These are phyloP conservation scores for Apotomis turbidana DNA, from an alignment of 2,888 invertebrate species.

Conservation along the genomic window DNA sequence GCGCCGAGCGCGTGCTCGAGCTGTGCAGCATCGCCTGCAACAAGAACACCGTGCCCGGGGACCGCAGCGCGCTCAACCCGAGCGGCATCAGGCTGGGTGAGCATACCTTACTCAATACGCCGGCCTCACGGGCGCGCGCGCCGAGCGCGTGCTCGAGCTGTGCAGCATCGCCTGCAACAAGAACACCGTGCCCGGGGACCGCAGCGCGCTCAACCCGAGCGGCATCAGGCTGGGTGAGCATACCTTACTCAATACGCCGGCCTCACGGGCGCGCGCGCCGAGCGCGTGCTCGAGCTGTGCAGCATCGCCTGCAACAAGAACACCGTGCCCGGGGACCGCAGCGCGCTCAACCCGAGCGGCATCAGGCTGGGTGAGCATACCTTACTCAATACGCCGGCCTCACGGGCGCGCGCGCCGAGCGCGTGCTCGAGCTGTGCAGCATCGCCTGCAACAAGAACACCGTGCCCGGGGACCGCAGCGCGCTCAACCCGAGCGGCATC, in stretches of 20 bases:
- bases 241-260: too few species aligned
- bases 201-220: constrained; percentile 91
- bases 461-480: constrained; percentile 92
- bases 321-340: constrained; percentile 95
- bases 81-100: constrained; percentile 53
- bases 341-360: constrained; percentile 89
- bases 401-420: too few species aligned
- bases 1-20: too few species aligned
- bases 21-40: constrained; percentile 85
- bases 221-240: too few species aligned
- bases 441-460: constrained; percentile 90
- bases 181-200: constrained; percentile 95
- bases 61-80: constrained; percentile 94
- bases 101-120: too few species aligned
- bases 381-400: too few species aligned
- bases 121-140: too few species aligned
- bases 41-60: constrained; percentile 96
- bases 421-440: too few species aligned
- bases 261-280: too few species aligned
- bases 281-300: too few species aligned
- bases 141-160: too few species aligned
- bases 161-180: constrained; percentile 89
- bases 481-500: constrained; percentile 79
- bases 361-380: too few species aligned
- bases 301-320: constrained; percentile 94